A percentile compares a stretch with the other conserved stretches of the same genome.
phyloP scores from a whole-genome alignment of 2,888 invertebrate genomes.

The Adineta ricciae region DNA sequence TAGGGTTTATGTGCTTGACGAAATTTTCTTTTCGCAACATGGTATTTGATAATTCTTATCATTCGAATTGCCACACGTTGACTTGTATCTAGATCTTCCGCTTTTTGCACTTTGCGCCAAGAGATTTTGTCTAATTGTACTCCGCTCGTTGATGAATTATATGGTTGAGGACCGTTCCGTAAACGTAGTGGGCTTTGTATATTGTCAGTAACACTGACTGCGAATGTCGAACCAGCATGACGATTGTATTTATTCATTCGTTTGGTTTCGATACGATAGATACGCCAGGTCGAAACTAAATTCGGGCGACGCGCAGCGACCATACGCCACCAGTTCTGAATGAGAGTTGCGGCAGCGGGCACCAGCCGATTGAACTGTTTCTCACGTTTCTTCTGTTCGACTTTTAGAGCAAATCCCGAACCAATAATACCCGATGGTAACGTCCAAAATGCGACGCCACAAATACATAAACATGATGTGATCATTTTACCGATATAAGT shows the following conservation, averaged over 20 bases:
- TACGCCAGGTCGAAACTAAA: not conserved
- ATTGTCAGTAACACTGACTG: not conserved
- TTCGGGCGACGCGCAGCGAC: not conserved
- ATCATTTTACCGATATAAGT: conserved; percentile 34
- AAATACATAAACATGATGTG: conserved; percentile 29
- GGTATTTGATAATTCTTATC: not conserved
- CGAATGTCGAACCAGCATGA: not conserved
- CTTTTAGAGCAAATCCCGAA: conserved; percentile 33
- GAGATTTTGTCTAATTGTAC: not conserved
- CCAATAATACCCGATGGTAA: conserved; percentile 34
- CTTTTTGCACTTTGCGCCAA: not conserved
- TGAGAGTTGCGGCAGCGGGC: conserved; percentile 32
- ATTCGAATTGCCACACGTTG: conserved; percentile 1
- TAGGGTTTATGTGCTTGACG: conserved; percentile 20
- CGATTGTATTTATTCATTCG: not conserved
- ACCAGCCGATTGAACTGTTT: conserved; percentile 31
- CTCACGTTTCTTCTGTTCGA: conserved; percentile 30
- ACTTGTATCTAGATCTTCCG: not conserved
- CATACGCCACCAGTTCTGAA: conserved; percentile 34
- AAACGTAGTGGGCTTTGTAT: not conserved
- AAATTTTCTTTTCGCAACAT: conserved; percentile 17
- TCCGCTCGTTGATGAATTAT: not conserved
- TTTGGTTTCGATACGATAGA: conserved; percentile 8
- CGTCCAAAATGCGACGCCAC: conserved; percentile 34
- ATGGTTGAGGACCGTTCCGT: not conserved